These are phyloP conservation scores for Phallusia fumigata DNA, from an alignment of 23 tunicate genomes.

Conservation along the genomic window DNA sequence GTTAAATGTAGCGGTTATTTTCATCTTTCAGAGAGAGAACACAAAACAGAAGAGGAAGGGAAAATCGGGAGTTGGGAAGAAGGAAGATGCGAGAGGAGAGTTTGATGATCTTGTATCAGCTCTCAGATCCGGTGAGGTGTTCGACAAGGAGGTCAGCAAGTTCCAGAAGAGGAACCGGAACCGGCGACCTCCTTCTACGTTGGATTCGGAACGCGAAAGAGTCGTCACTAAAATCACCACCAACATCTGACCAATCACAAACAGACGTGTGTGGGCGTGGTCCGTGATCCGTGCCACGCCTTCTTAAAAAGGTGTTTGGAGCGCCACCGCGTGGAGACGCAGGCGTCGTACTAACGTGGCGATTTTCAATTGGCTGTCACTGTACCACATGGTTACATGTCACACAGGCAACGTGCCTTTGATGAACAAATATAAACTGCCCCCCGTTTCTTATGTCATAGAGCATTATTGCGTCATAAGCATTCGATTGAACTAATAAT, in stretches of 20 bases:
- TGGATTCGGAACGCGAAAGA: conserved; percentile 58
- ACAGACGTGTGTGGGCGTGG: background rate
- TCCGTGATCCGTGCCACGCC: background rate
- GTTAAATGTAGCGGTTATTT: background rate
- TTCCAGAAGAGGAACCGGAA: conserved; percentile 88
- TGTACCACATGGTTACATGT: background rate
- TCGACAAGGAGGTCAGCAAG: conserved; percentile 86
- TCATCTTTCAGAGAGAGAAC: conserved; percentile 43
- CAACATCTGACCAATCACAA: conserved; percentile 29
- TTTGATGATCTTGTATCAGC: conserved; percentile 97
- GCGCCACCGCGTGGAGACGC: conserved; percentile 5
- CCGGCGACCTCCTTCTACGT: conserved; percentile 27
- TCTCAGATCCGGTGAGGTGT: conserved; percentile 86
- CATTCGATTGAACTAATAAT: background rate
- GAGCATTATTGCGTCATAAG: conserved; percentile 2
- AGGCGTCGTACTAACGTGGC: conserved; percentile 15
- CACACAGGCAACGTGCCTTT: conserved; percentile 6
- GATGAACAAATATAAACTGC: background rate
- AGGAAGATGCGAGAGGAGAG: conserved; percentile 63
- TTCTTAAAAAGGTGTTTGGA: background rate
- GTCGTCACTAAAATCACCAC: conserved; percentile 43
- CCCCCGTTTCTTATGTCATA: background rate
- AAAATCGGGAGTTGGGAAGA: conserved; percentile 12
- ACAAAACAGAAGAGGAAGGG: conserved; percentile 28
- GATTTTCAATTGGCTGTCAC: conserved; percentile 12